These are phyloP conservation scores for Urocolius indicus DNA, from an alignment of 2,113 vertebrate species.

Conservation along the genomic window DNA sequence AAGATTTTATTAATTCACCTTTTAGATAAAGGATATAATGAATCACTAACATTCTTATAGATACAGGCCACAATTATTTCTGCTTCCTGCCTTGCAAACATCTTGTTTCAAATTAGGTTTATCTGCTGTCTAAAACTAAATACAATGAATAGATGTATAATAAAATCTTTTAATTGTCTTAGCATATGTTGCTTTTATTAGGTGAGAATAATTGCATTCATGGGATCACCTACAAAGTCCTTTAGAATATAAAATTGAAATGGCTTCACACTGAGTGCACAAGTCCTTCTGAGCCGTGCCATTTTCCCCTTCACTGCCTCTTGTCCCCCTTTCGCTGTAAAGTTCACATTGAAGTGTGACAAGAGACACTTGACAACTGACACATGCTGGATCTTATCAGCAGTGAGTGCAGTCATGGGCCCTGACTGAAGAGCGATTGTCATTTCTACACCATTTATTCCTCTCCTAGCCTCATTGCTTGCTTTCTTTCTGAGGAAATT, in stretches of 20 bases:
- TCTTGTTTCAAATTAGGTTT: constrained; percentile 60
- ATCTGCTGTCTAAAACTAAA: constrained; percentile 75
- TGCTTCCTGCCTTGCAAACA: constrained; percentile 44
- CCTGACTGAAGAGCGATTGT: constrained; percentile 89
- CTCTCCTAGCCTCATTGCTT: constrained; percentile 80
- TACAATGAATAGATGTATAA: constrained; percentile 95
- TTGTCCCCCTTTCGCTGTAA: constrained; percentile 85
- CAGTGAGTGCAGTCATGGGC: constrained; percentile 84
- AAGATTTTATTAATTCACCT: constrained; percentile 52
- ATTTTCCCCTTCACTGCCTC: constrained; percentile 97
- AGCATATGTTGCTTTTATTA: constrained; percentile 99
- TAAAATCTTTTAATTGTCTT: constrained; percentile 99
- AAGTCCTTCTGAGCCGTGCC: constrained; percentile 94
- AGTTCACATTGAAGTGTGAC: constrained; percentile 94
- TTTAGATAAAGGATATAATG: constrained; percentile 34
- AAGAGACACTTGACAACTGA: constrained; percentile 88
- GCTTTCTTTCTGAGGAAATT: constrained; percentile 79
- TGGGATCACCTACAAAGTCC: constrained; percentile 98
- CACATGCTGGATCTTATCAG: constrained; percentile 91
- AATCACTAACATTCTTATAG: constrained; percentile 18
- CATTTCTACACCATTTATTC: constrained; percentile 93
- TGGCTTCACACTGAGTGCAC: constrained; percentile 99
- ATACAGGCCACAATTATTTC: constrained; percentile 34
- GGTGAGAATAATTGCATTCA: constrained; percentile 99
- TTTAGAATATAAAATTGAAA: constrained; percentile 97